Conservation (phyloP, 2,888 invertebrate species). For the Scaptodrosophila latifasciaeformis region DNA sequence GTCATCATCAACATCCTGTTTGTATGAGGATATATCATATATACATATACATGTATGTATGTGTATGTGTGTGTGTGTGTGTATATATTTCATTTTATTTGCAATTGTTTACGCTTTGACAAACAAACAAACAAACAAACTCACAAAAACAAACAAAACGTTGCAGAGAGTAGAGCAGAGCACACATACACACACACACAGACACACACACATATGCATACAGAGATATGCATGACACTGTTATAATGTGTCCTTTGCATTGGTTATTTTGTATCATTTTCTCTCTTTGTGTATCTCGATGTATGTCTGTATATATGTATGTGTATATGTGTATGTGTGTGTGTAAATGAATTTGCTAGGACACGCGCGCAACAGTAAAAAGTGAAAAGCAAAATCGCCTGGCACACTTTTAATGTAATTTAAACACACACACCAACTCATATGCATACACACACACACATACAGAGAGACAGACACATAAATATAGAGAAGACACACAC, state of each 20-base stretch:
- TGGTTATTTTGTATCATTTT: too few relatives aligned
- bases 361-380: slow-evolving; percentile 59
- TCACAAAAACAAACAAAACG: slow-evolving; percentile 1
- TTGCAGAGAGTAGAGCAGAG: slow-evolving; percentile 2
- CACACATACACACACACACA: slow-evolving; percentile 13
- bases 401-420: slow-evolving; percentile 68
- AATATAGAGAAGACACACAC: slow-evolving; percentile 11
- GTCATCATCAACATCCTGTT: too few relatives aligned
- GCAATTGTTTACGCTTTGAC: slow-evolving; percentile 66
- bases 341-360: slow-evolving; percentile 34
- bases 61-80: too few relatives aligned
- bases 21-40: too few relatives aligned
- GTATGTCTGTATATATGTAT: slow-evolving; percentile 1
- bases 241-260: too few relatives aligned
- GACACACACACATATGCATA: slow-evolving; percentile 6
- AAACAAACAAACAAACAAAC: slow-evolving; percentile 35
- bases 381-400: slow-evolving; percentile 50
- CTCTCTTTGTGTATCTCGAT: too few relatives aligned
- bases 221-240: slow-evolving; percentile 4
- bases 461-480: slow-evolving; percentile 7
- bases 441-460: neutral
- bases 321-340: slow-evolving; percentile 10
- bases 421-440: slow-evolving; percentile 55
- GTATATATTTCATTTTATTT: slow-evolving; percentile 40
- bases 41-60: too few relatives aligned